These are phyloP conservation scores for Amphiduros pacificus DNA, from an alignment of 2,888 invertebrate genomes.

Conservation along the genomic window DNA sequence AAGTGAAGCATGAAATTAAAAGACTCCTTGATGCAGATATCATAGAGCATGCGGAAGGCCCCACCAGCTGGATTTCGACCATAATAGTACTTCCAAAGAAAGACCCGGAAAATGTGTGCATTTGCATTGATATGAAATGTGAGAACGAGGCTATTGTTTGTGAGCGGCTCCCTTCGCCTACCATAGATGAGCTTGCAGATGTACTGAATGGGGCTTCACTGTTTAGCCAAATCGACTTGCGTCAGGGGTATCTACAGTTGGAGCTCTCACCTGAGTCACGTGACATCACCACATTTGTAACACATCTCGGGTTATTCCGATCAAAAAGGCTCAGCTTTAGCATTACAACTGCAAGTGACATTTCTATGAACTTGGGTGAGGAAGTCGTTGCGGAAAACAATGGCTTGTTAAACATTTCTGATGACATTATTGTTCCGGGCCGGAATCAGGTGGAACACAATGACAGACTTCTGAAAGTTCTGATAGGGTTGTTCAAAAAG, in stretches of 20 bases:
- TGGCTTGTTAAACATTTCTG: slow-evolving; percentile 51
- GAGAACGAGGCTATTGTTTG: slow-evolving; percentile 33
- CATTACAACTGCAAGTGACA: slow-evolving; percentile 56
- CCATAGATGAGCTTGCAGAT: slow-evolving; percentile 32
- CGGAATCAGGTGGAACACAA: neutral
- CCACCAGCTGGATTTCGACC: slow-evolving; percentile 2
- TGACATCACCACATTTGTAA: slow-evolving; percentile 33
- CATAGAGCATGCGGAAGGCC: neutral
- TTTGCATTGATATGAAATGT: slow-evolving; percentile 35
- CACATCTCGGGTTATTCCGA: slow-evolving; percentile 32
- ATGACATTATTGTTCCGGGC: slow-evolving; percentile 52
- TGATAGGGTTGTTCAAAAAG: neutral
- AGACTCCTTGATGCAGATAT: neutral
- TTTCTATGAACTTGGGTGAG: slow-evolving; percentile 58
- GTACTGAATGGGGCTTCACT: slow-evolving; percentile 32
- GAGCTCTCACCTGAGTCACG: slow-evolving; percentile 34
- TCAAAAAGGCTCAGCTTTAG: slow-evolving; percentile 36
- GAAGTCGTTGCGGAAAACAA: slow-evolving; percentile 45
- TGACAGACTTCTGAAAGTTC: neutral
- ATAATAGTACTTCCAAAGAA: slow-evolving; percentile 8
- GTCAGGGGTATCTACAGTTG: slow-evolving; percentile 34
- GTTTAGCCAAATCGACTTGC: slow-evolving; percentile 34
- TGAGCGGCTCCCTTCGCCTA: no score
- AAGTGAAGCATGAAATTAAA: neutral
- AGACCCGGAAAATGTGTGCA: neutral